These are phyloP conservation scores for Calephelis virginiensis DNA, from an alignment of 1,140 invertebrate genomes.

Conservation along the genomic window DNA sequence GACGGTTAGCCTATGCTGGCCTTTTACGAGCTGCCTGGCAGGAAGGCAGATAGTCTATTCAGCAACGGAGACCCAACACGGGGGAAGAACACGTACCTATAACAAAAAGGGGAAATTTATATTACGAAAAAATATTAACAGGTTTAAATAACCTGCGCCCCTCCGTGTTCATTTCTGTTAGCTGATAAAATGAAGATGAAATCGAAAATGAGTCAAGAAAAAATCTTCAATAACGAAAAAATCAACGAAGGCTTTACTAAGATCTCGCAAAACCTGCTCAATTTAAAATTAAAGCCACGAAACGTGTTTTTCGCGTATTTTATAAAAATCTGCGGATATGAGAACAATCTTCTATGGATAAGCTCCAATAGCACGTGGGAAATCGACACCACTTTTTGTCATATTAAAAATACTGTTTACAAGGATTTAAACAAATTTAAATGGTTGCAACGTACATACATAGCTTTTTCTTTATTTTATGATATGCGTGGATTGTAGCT, in stretches of 20 bases:
- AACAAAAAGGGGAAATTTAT: no score
- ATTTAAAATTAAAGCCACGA: conserved; percentile 79
- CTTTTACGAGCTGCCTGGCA: no score
- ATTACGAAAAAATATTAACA: no score
- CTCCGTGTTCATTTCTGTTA: neutral
- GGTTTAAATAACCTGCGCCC: no score
- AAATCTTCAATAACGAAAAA: conserved; percentile 47
- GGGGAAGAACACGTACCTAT: no score
- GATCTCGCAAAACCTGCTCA: conserved; percentile 72
- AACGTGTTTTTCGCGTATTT: conserved; percentile 78
- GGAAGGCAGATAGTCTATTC: no score
- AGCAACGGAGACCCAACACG: no score
- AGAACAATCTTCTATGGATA: conserved; percentile 67
- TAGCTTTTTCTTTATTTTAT: no score
- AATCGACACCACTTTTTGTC: conserved; percentile 45
- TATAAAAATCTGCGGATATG: conserved; percentile 75
- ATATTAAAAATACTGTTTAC: conserved; percentile 14
- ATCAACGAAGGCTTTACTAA: conserved; percentile 67
- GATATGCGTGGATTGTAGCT: no score
- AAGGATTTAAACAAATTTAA: no score
- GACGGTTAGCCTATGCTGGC: no score
- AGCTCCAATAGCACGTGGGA: conserved; percentile 50
- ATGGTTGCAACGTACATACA: no score
- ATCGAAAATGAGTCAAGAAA: conserved; percentile 47
- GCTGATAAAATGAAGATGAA: conserved; percentile 1